A percentile compares a stretch with the other conserved stretches of the same genome.
Evolutionary conservation across 2,797 vertebrate genomes (phyloP).

Genomic region (Enteromius fasciolatus): DNA sequence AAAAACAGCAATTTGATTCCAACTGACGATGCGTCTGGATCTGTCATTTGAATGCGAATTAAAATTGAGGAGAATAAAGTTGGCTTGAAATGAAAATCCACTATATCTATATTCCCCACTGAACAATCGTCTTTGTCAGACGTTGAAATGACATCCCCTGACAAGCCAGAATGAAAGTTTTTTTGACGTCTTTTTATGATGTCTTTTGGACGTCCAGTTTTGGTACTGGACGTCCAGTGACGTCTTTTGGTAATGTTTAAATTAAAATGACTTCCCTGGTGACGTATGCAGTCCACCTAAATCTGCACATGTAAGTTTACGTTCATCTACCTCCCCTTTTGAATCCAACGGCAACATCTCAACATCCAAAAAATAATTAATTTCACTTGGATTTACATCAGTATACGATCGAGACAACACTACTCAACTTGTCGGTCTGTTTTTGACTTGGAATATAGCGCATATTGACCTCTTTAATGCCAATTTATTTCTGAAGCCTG

Average conservation of each 20-base stretch:
- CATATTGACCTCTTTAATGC: neutral
- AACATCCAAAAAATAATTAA: neutral
- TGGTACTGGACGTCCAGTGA: too few relatives aligned
- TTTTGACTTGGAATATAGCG: neutral
- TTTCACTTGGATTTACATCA: neutral
- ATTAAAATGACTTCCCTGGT: neutral
- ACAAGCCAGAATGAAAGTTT: too few relatives aligned
- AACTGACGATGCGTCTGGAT: neutral
- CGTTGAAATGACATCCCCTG: too few relatives aligned
- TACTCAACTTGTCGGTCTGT: neutral
- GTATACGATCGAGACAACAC: neutral
- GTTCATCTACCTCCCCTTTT: neutral
- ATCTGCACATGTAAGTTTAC: neutral
- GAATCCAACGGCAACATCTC: neutral
- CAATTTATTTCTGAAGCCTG: neutral
- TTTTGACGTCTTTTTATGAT: too few relatives aligned
- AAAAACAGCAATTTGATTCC: neutral
- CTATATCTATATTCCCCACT: too few relatives aligned
- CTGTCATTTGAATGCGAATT: neutral
- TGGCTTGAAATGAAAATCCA: neutral
- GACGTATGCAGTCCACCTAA: neutral
- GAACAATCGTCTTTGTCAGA: too few relatives aligned
- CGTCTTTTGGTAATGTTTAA: neutral
- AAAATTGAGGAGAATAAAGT: neutral
- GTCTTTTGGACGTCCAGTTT: too few relatives aligned